phyloP scores from a whole-genome alignment of 2,113 vertebrate species.

The Etheostoma spectabile region DNA sequence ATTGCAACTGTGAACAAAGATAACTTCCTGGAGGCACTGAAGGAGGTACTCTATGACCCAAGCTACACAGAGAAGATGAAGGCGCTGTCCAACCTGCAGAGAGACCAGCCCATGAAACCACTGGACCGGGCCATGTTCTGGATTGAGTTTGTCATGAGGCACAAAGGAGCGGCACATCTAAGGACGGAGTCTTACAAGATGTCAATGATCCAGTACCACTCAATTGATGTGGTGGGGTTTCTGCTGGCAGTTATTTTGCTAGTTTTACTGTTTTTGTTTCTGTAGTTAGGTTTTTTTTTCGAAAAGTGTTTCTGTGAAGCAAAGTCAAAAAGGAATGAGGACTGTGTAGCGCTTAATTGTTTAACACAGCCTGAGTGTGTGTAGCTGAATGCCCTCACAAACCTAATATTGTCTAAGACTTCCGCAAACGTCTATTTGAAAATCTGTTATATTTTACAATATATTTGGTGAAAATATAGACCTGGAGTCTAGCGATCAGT shows the following conservation, averaged over 20 bases:
- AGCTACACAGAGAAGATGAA: conserved; percentile 73
- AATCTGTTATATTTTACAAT: too few relatives aligned
- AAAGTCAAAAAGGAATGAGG: conserved; percentile 68
- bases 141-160: conserved; percentile 80
- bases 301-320: conserved; percentile 33
- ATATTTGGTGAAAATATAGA: background rate
- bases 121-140: conserved; percentile 77
- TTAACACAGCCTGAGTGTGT: background rate
- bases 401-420: background rate
- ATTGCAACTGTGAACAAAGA: conserved; percentile 61
- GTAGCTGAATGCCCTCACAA: background rate
- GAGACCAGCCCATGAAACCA: conserved; percentile 72
- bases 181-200: conserved; percentile 76
- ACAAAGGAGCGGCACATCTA: conserved; percentile 67
- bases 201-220: conserved; percentile 65
- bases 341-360: background rate
- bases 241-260: conserved; percentile 38
- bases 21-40: conserved; percentile 65
- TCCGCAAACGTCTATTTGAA: background rate
- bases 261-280: background rate
- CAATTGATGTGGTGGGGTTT: conserved; percentile 59
- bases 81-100: conserved; percentile 66
- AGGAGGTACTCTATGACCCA: conserved; percentile 66
- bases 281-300: conserved; percentile 36
- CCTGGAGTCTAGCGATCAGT: background rate